Evolutionary conservation across 2,888 invertebrate genomes (phyloP).

Genomic region (Temnothorax rugatulus): DNA sequence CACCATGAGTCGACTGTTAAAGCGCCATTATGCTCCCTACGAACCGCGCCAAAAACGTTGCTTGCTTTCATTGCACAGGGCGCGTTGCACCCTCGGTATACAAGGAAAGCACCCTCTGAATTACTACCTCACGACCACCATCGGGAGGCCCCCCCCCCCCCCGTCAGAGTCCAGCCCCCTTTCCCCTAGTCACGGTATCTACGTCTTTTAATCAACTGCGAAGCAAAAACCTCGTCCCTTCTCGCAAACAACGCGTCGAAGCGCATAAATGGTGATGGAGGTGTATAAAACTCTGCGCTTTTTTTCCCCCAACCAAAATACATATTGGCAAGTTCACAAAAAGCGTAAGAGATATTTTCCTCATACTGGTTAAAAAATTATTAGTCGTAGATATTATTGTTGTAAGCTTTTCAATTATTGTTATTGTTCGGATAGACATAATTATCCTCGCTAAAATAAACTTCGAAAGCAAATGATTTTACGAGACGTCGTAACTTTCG

Average conservation of each 20-base stretch:
- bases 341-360: not conserved
- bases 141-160: slow-evolving; percentile 40
- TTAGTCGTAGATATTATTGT: not conserved
- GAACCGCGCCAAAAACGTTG: slow-evolving; percentile 71
- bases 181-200: slow-evolving; percentile 20
- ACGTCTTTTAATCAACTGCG: slow-evolving; percentile 50
- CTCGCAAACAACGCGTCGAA: slow-evolving; percentile 35
- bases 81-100: slow-evolving; percentile 43
- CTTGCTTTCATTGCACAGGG: slow-evolving; percentile 28
- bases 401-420: not conserved
- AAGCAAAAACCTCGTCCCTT: slow-evolving; percentile 44
- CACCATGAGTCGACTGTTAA: slow-evolving; percentile 54
- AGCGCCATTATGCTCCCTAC: slow-evolving; percentile 54
- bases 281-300: slow-evolving; percentile 9
- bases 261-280: slow-evolving; percentile 34
- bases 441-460: not conserved
- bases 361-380: not conserved
- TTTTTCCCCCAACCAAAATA: slow-evolving; percentile 20
- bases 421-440: not conserved
- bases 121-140: slow-evolving; percentile 53
- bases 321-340: not conserved
- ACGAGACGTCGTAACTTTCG: not conserved
- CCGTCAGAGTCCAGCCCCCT: slow-evolving; percentile 34
- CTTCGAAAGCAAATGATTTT: not conserved
- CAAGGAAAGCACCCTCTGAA: slow-evolving; percentile 50